Base-by-base conservation (phyloP, 2,113 vertebrate species). In the Actinemys pallida region DNA sequence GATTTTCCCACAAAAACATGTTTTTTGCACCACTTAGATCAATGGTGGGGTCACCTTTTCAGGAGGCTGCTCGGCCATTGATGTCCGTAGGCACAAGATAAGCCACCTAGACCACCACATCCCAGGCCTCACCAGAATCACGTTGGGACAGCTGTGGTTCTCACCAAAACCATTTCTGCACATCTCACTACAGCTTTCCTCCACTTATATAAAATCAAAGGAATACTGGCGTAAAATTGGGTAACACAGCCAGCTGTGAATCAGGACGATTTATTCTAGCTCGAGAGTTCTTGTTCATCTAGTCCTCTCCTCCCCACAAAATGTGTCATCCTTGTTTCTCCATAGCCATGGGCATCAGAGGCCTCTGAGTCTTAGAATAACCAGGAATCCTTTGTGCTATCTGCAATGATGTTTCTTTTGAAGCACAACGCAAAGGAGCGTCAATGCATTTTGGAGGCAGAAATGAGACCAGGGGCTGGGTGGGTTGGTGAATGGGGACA, bases 1-100 rank as follows among this genome's bases (percentile, higher is more conserved):
- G 20, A 22, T 76, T 45, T 76, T 76, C 39, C n/a, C 19, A 8
- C 12, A 20, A 75, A 87, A 95, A 84, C 47, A 83, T 3, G 5
- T 81, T 88, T 93, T 90, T 96, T 86, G 65, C 91, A 65, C 65
- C 65, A 54, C 85, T 94, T 93, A 97, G 10, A 80, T 94, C 95
- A 93, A 17, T 59, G 11, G 25, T 1, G 90, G 91, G 82, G 86
- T 89, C 92, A 89, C 90, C 80, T 96, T 8, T 91, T 87, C 76
- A 87, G 89, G 72, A 49, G 83, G 19, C 86, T 22, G 85, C 90
- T 29, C 76, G 54, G 69, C 83, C 80, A 93, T 80, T 87, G 59
- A 76, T 1, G 5, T 80, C 69, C 3, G 0, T 83, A 89, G 88
- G 24, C 76, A 1, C 5, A 92, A 52, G 42, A 45, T 76, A 22